Evolutionary conservation across 1,140 invertebrate genomes (phyloP), one percentile per base, ranked within the genome.

Genomic region (Camponotus floridanus): DNA sequence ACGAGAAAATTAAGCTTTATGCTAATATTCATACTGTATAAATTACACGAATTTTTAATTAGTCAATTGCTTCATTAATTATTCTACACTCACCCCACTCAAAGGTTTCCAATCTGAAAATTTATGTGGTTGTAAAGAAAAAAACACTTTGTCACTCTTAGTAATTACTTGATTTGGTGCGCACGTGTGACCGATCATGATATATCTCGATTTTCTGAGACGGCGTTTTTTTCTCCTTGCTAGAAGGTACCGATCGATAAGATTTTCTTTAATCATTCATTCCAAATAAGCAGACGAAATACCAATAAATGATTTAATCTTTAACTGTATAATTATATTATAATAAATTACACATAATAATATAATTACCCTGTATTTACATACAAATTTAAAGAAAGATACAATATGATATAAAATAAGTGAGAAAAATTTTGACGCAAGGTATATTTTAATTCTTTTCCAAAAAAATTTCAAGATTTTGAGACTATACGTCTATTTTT

Each of bases 141-240:
- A 67, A 67, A 68, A 64, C 45, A 48, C 13, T 67, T 79, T 39
- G 26, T 67, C 62, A 79, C 31, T 21, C 42, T 36, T 51, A 79
- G n/a, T 79, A 79, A 79, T 79, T 64, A 67, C 42, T 67, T 67
- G 42, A 26, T 51, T 7, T 13, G 21, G 18, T 18, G 61, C 18
- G 51, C 62, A 62, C 51, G 42, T 51, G 36, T 18, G n/a, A 8
- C 64, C 33, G 9, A 21, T 65, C n/a, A 21, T 11, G 31, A 48
- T 65, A 65, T 8, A 33, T 26, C 61, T 51, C 61, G 62, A 79
- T 79, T 68, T 67, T 7, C 13, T 13, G 31, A 42, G 36, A 36
- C 15, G 42, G 15, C 31, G 0, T 67, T 3, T 51, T 67, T 79
- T 8, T 13, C 3, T 4, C 76, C 31, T 26, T 13, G 4, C 13